Evolutionary conservation across 2,888 invertebrate genomes (phyloP).

Genomic region (Morpho achilles): DNA sequence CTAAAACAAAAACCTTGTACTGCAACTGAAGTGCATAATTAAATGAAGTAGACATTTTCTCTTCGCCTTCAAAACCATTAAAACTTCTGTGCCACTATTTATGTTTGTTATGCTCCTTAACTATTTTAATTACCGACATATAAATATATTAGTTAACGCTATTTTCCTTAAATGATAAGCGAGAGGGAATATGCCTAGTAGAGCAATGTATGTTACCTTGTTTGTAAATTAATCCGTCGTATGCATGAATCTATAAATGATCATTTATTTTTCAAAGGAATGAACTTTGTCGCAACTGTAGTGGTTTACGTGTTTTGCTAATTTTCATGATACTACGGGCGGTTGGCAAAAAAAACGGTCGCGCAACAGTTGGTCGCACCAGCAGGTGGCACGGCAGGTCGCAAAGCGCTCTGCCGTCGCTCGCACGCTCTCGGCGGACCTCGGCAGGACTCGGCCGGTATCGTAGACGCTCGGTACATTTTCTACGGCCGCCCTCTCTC

Average conservation of each 20-base stretch:
- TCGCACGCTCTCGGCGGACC: slow-evolving; percentile 43
- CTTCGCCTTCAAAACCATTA: slow-evolving; percentile 23
- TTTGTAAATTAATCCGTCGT: slow-evolving; percentile 24
- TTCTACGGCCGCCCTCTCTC: slow-evolving; percentile 70
- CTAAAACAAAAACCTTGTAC: slow-evolving; percentile 46
- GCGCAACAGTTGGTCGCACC: slow-evolving; percentile 72
- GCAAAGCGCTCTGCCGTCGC: slow-evolving; percentile 41
- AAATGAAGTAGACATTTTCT: slow-evolving; percentile 25
- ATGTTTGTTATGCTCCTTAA: slow-evolving; percentile 23
- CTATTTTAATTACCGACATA: slow-evolving; percentile 25
- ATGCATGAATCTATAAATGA: slow-evolving; percentile 11
- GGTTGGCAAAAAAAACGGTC: slow-evolving; percentile 73
- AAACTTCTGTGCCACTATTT: slow-evolving; percentile 19
- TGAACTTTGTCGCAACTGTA: background rate
- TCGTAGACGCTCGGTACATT: slow-evolving; percentile 45
- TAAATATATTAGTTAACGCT: slow-evolving; percentile 24
- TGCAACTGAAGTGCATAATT: slow-evolving; percentile 34
- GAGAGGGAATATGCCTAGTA: slow-evolving; percentile 43
- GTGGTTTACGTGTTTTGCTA: slow-evolving; percentile 43
- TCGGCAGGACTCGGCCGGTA: slow-evolving; percentile 29
- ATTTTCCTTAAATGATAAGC: slow-evolving; percentile 51
- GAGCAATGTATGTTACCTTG: slow-evolving; percentile 18
- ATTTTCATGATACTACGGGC: slow-evolving; percentile 57
- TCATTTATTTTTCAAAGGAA: slow-evolving; percentile 12
- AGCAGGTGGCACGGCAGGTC: slow-evolving; percentile 77